phyloP scores from a whole-genome alignment of 2,888 invertebrate species.

The Blastobasis adustella region DNA sequence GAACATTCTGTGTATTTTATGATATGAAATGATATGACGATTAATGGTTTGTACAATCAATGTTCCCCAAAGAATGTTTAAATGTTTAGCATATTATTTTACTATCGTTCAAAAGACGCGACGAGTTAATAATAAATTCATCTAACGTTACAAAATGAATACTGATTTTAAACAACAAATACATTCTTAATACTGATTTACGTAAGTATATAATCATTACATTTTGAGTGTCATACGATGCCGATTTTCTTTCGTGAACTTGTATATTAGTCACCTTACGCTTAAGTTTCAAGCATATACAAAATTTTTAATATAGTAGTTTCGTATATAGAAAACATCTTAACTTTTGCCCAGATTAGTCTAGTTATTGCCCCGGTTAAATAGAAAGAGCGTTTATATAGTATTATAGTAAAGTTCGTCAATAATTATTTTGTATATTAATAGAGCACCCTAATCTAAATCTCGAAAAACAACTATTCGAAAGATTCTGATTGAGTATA shows the following conservation, averaged over 20 bases:
- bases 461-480: slow-evolving; percentile 2
- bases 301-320: slow-evolving; percentile 31
- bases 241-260: too few relatives aligned
- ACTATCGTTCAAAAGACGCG: background rate
- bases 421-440: slow-evolving; percentile 27
- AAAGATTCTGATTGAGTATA: slow-evolving; percentile 20
- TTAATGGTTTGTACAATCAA: slow-evolving; percentile 36
- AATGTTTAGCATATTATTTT: background rate
- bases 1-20: slow-evolving; percentile 22
- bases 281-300: slow-evolving; percentile 17
- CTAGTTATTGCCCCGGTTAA: slow-evolving; percentile 56
- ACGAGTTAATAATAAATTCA: background rate
- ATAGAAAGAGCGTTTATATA: slow-evolving; percentile 31
- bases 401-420: slow-evolving; percentile 6
- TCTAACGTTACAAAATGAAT: slow-evolving; percentile 19
- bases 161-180: slow-evolving; percentile 20
- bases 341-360: slow-evolving; percentile 33
- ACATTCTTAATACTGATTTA: slow-evolving; percentile 30
- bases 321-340: too few relatives aligned
- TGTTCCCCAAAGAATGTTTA: slow-evolving; percentile 1
- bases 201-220: too few relatives aligned
- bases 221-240: too few relatives aligned
- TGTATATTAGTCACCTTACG: too few relatives aligned
- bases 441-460: slow-evolving; percentile 33
- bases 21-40: slow-evolving; percentile 70